Evolutionary conservation across 2,113 vertebrate species (phyloP), one percentile per base, ranked within the genome.

Genomic region (Notiomystis cincta): DNA sequence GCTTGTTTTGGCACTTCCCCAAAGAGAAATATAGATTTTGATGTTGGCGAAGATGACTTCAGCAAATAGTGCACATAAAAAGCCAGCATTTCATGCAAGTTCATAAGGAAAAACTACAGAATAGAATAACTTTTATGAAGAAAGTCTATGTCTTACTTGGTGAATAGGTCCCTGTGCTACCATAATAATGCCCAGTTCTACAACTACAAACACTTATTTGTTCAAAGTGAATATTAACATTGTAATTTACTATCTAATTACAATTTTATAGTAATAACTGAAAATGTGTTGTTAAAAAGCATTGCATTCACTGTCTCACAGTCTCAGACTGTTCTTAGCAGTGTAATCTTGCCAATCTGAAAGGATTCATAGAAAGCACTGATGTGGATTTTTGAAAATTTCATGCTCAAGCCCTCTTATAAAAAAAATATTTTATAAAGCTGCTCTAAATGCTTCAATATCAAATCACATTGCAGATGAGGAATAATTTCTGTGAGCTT

Each of bases 181-280:
- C 96, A 94, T 98, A 98, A 96, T 87, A 87, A 96, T 97, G 94
- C 93, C 95, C 95, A 81, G 83, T 93, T 96, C 95, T 82, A 91
- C 89, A 50, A 95, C 94, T 94, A 87, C 97, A 97, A 97, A 97
- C 95, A 96, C 97, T 97, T 98, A 97, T 98, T 98, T 98, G 97
- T 98, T 98, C 97, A 97, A 97, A 97, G 95, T 96, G 97, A 98
- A 98, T 98, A 98, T 98, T 98, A 98, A 96, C 98, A 97, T 91
- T 98, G 93, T 98, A 98, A 98, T 98, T 98, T 98, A 98, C 97
- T 97, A 98, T 97, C 97, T 98, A 98, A 98, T 98, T 98, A 98
- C 94, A 96, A 97, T 97, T 97, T 95, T 97, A 96, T 96, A 96
- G 97, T 97, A 98, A 97, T 98, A 98, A 98, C 97, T 90, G 96